phyloP scores from a whole-genome alignment of 2,797 vertebrate genomes.

The Sebastes vulpes region DNA sequence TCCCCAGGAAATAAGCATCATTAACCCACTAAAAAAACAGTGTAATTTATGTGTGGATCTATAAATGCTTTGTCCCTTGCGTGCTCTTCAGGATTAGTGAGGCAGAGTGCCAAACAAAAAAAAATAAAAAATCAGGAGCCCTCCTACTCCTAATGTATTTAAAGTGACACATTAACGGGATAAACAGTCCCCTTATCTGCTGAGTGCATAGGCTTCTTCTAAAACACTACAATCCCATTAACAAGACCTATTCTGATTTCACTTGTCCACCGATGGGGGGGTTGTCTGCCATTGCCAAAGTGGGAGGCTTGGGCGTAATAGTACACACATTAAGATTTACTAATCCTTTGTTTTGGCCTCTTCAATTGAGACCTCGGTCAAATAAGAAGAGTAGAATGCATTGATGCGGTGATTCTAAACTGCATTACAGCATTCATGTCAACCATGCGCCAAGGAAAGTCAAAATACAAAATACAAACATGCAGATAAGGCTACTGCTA shows the following conservation, averaged over 20 bases:
- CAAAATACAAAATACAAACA: not conserved
- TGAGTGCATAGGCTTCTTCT: constrained; percentile 80
- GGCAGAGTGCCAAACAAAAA: constrained; percentile 79
- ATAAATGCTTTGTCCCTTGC: constrained; percentile 76
- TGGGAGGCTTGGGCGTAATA: constrained; percentile 53
- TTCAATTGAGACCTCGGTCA: constrained; percentile 54
- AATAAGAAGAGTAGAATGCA: constrained; percentile 9
- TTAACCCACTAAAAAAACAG: constrained; percentile 41
- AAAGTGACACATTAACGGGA: constrained; percentile 90
- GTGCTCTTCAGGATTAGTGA: constrained; percentile 79
- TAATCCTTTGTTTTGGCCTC: constrained; percentile 69
- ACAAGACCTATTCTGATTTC: constrained; percentile 80
- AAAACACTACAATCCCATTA: constrained; percentile 87
- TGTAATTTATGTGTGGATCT: constrained; percentile 71
- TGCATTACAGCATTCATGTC: not conserved
- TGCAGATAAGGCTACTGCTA: not conserved
- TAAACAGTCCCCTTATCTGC: constrained; percentile 87
- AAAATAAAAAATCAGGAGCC: constrained; percentile 48
- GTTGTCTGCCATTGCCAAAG: constrained; percentile 51
- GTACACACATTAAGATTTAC: constrained; percentile 71
- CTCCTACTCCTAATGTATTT: constrained; percentile 85
- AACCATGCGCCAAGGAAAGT: not conserved
- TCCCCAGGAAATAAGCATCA: constrained; percentile 55
- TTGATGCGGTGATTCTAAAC: not conserved
- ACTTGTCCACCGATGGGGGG: constrained; percentile 45